Percentiles rank a stretch among this genome's conserved stretches.
These are phyloP conservation scores for Drosophila leonis DNA, from an alignment of 2,888 invertebrate species.

Conservation along the genomic window DNA sequence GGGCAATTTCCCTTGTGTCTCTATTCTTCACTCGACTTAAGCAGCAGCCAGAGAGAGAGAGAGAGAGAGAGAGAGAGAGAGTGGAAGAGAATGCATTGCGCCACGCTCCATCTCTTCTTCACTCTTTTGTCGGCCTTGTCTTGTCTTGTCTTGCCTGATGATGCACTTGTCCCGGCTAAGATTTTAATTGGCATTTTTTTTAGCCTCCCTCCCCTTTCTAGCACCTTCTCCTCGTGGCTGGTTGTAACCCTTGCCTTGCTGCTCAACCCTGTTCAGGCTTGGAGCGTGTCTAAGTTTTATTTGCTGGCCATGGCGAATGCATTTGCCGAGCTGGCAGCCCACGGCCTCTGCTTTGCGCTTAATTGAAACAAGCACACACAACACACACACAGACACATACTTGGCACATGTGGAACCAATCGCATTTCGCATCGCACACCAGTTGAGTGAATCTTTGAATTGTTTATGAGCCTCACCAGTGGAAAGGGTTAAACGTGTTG, in stretches of 20 bases:
- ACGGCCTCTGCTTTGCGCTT: slow-evolving; percentile 33
- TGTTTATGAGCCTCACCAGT: slow-evolving; percentile 18
- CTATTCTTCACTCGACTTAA: slow-evolving; percentile 30
- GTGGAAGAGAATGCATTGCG: not conserved
- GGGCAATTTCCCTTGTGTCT: slow-evolving; percentile 70
- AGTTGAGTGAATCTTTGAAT: slow-evolving; percentile 57
- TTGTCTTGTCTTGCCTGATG: slow-evolving; percentile 51
- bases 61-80: not conserved
- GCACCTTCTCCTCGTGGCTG: not conserved
- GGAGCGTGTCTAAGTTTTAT: slow-evolving; percentile 79
- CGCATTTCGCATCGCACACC: slow-evolving; percentile 69
- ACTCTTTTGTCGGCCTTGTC: slow-evolving; percentile 6
- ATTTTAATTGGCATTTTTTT: slow-evolving; percentile 84
- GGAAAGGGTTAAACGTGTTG: not conserved
- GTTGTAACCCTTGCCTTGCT: slow-evolving; percentile 48
- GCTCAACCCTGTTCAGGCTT: slow-evolving; percentile 8
- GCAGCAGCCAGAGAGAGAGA: not conserved
- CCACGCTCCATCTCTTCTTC: not conserved
- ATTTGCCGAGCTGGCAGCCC: slow-evolving; percentile 9
- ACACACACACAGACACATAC: slow-evolving; percentile 17
- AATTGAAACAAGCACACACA: slow-evolving; percentile 66
- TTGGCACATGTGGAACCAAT: slow-evolving; percentile 70
- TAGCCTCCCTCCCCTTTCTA: not conserved
- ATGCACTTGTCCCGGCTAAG: slow-evolving; percentile 79
- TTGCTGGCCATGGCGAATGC: slow-evolving; percentile 77